Conservation (phyloP, 2,113 vertebrate genomes). For the Tiliqua scincoides region DNA sequence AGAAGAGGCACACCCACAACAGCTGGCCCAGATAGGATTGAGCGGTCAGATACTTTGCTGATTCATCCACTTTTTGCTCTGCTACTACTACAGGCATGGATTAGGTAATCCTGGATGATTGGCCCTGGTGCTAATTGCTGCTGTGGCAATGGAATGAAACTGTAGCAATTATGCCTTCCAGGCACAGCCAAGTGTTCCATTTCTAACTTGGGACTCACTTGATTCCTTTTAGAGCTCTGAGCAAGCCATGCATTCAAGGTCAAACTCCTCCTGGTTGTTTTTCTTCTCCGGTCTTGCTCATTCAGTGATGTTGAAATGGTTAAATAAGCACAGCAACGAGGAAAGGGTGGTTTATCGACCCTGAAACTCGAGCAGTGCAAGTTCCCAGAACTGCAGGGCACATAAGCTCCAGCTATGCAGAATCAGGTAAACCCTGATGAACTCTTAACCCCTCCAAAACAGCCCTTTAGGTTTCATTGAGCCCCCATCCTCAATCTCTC, state of each 20-base stretch:
- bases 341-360: background rate
- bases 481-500: background rate
- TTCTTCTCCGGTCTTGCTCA: background rate
- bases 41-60: background rate
- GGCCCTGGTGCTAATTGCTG: background rate
- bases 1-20: too few relatives aligned
- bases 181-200: background rate
- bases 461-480: background rate
- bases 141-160: background rate
- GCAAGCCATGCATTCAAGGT: background rate
- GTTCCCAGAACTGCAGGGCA: background rate
- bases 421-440: background rate
- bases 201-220: background rate
- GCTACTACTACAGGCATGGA: background rate
- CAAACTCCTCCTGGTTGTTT: background rate
- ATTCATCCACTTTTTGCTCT: background rate
- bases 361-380: background rate
- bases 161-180: background rate
- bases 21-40: too few relatives aligned
- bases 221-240: constrained; percentile 6
- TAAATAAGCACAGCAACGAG: background rate
- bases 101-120: background rate
- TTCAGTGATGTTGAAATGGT: background rate
- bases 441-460: background rate
- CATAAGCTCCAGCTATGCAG: background rate